Percentiles rank a stretch among this genome's conserved stretches.
These are phyloP conservation scores for Cotesia vestalis DNA, from an alignment of 1,140 invertebrate species.

Conservation along the genomic window DNA sequence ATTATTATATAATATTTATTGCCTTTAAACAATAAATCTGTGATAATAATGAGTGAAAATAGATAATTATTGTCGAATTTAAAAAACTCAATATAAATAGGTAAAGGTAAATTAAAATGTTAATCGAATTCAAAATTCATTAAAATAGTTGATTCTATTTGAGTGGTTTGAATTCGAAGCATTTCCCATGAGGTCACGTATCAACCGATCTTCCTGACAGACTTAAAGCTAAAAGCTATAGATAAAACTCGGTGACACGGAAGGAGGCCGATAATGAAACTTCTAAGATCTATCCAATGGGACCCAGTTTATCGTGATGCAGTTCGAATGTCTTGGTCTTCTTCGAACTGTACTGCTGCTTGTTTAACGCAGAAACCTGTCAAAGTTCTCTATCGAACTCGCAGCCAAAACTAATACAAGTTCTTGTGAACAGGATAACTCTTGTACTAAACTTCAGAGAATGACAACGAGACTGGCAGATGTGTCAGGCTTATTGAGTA, in stretches of 20 bases:
- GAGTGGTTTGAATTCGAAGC: neutral
- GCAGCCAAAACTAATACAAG: conserved; percentile 20
- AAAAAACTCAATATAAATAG: neutral
- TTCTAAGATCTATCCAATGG: conserved; percentile 10
- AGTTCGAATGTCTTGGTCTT: neutral
- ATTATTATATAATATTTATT: neutral
- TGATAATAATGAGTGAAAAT: conserved; percentile 14
- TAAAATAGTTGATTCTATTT: neutral
- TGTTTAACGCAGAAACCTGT: conserved; percentile 17
- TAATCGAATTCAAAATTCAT: neutral
- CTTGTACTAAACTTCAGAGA: conserved; percentile 8
- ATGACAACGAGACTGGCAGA: conserved; percentile 10
- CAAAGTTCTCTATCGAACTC: conserved; percentile 16
- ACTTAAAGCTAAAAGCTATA: neutral
- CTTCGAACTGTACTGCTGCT: neutral
- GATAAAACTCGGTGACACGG: conserved; percentile 22
- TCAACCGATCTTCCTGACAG: neutral
- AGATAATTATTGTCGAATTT: neutral
- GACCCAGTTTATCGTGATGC: conserved; percentile 17
- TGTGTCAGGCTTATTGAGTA: neutral
- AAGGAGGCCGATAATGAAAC: conserved; percentile 26
- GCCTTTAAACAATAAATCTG: conserved; percentile 10
- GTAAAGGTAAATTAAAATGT: neutral
- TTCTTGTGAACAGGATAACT: conserved; percentile 24
- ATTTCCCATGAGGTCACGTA: conserved; percentile 15